Percentiles rank a stretch among this genome's conserved stretches.
These are phyloP conservation scores for Euproctis similis DNA, from an alignment of 2,888 invertebrate genomes.

Conservation along the genomic window DNA sequence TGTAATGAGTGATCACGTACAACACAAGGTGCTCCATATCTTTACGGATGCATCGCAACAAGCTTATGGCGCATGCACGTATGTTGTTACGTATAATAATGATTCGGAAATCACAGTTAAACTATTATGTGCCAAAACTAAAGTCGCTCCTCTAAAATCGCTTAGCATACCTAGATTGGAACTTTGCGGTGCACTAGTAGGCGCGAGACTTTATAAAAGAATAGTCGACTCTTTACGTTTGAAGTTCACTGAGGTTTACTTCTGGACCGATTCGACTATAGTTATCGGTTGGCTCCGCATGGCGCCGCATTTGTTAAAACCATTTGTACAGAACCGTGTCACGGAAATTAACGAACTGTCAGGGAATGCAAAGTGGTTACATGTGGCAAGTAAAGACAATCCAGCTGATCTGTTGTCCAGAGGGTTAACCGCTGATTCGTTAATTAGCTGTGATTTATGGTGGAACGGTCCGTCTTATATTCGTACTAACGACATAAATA, in stretches of 20 bases:
- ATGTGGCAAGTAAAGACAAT: background rate
- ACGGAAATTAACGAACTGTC: conserved; percentile 9
- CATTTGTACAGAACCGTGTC: conserved; percentile 16
- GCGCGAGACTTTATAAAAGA: conserved; percentile 12
- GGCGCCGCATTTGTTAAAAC: conserved; percentile 14
- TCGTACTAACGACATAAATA: background rate
- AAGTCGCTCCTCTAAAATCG: conserved; percentile 21
- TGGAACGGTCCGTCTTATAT: conserved; percentile 4
- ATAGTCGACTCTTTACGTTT: conserved; percentile 7
- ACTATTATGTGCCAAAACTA: conserved; percentile 22
- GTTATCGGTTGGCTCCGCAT: conserved; percentile 11
- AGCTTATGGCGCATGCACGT: conserved; percentile 21
- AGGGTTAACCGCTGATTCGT: background rate
- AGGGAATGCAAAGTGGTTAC: background rate
- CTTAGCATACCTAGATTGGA: conserved; percentile 19
- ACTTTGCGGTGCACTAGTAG: conserved; percentile 18
- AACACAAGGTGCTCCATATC: conserved; percentile 12
- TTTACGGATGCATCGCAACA: conserved; percentile 19
- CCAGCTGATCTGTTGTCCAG: conserved; percentile 3
- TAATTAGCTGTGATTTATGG: conserved; percentile 2
- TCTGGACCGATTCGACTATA: conserved; percentile 18
- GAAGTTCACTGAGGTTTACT: background rate
- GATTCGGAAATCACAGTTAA: conserved; percentile 4
- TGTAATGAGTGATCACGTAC: too few relatives aligned
- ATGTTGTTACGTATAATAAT: conserved; percentile 9